These are phyloP conservation scores for Ceratosolen fusciceps DNA, from an alignment of 1,140 invertebrate genomes.

Conservation along the genomic window DNA sequence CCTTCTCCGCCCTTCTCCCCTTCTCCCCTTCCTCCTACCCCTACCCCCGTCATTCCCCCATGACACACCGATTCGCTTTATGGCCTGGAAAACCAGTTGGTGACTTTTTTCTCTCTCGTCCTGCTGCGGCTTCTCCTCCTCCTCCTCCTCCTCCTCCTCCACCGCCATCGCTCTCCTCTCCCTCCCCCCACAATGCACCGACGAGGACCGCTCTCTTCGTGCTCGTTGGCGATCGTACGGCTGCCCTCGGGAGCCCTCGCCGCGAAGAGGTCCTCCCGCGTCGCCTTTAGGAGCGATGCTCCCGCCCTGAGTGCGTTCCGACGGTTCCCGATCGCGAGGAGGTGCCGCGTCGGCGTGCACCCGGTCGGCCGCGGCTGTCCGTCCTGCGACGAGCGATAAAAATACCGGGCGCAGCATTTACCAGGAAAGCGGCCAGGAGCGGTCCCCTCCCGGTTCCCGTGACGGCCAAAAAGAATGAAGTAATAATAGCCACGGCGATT, in stretches of 20 bases:
- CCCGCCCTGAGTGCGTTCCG: background rate
- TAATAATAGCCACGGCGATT: too few relatives aligned
- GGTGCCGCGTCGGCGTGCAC: background rate
- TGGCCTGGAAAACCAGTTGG: conserved; percentile 30
- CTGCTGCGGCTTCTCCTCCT: too few relatives aligned
- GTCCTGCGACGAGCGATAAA: background rate
- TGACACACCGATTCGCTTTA: conserved; percentile 14
- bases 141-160: background rate
- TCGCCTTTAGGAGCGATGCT: background rate
- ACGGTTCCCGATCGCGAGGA: background rate
- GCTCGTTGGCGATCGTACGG: background rate
- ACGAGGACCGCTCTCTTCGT: too few relatives aligned
- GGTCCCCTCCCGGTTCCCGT: background rate
- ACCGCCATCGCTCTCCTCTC: background rate
- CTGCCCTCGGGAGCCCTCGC: background rate
- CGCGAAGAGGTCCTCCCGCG: background rate
- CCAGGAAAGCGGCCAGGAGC: background rate
- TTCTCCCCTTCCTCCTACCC: too few relatives aligned
- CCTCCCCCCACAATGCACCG: too few relatives aligned
- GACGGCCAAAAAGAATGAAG: too few relatives aligned
- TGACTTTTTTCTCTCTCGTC: conserved; percentile 28
- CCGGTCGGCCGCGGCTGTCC: background rate
- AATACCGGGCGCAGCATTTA: background rate
- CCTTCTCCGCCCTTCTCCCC: too few relatives aligned
- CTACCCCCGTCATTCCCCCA: too few relatives aligned